phyloP scores from a whole-genome alignment of 2,888 invertebrate genomes.

The Dasysyrphus tricinctus region DNA sequence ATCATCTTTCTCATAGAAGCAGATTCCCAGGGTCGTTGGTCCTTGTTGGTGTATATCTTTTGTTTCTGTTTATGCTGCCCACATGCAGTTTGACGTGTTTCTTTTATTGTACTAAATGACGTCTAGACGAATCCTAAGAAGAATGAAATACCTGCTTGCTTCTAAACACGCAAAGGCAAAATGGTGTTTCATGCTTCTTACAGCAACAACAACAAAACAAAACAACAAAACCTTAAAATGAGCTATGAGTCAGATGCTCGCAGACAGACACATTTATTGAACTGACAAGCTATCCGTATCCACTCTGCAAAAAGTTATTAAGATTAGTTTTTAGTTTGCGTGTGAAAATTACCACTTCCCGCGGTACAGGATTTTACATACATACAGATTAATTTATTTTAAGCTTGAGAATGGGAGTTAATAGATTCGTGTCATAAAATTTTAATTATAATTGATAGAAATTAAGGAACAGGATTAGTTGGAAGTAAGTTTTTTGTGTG shows the following conservation, averaged over 20 bases:
- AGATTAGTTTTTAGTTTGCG: constrained; percentile 47
- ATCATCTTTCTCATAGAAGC: constrained; percentile 32
- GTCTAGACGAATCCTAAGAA: constrained; percentile 49
- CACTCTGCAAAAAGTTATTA: constrained; percentile 17
- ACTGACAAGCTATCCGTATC: constrained; percentile 20
- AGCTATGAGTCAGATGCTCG: constrained; percentile 46
- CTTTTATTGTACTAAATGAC: constrained; percentile 31
- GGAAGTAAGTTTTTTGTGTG: not conserved
- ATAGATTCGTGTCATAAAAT: not conserved
- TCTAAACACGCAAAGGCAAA: constrained; percentile 59
- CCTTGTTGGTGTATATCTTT: constrained; percentile 42
- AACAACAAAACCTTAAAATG: not conserved
- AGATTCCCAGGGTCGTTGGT: constrained; percentile 51
- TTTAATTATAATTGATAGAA: not conserved
- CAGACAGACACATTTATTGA: constrained; percentile 38
- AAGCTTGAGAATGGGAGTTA: not conserved
- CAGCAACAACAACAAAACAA: not conserved
- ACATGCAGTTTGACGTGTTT: constrained; percentile 43
- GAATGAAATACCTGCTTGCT: constrained; percentile 34
- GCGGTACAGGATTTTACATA: not conserved
- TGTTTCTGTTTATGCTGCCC: constrained; percentile 10
- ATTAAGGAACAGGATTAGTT: not conserved
- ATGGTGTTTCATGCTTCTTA: constrained; percentile 22
- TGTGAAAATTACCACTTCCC: constrained; percentile 62
- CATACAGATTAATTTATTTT: constrained; percentile 14